Evolutionary conservation across 30 jellyfish, hydroid and myxozoan genomes (phyloP).

Genomic region (Chironex yamaguchii): DNA sequence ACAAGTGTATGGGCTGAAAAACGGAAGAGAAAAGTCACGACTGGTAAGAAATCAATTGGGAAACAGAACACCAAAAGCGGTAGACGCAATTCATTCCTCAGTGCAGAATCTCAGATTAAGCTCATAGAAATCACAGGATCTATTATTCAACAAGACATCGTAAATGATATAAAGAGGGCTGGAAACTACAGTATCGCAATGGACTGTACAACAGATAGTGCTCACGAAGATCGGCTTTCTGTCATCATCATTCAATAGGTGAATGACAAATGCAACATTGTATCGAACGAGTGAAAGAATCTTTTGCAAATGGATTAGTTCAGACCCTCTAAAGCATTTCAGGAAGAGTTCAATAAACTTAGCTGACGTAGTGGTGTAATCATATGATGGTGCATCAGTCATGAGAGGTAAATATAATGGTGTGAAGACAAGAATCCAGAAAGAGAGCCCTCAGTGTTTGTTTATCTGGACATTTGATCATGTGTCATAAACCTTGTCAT

Average conservation of each 20-base stretch:
- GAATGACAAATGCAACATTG: background rate
- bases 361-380: slow-evolving; percentile 1
- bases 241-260: background rate
- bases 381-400: background rate
- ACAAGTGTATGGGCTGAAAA: background rate
- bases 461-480: background rate
- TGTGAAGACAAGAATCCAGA: background rate
- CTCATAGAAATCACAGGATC: background rate
- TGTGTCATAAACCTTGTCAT: background rate
- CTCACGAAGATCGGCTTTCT: background rate
- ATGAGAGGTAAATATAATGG: background rate
- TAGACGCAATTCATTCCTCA: background rate
- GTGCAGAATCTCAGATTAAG: background rate
- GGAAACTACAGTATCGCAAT: background rate
- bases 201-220: background rate
- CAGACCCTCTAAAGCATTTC: background rate
- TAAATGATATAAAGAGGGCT: background rate
- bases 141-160: background rate
- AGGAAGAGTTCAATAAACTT: background rate
- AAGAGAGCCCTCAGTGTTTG: background rate
- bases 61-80: background rate
- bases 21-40: background rate
- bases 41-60: background rate
- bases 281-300: background rate
- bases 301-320: background rate